These are phyloP conservation scores for Watsonalla binaria DNA, from an alignment of 2,888 invertebrate species.

Conservation along the genomic window DNA sequence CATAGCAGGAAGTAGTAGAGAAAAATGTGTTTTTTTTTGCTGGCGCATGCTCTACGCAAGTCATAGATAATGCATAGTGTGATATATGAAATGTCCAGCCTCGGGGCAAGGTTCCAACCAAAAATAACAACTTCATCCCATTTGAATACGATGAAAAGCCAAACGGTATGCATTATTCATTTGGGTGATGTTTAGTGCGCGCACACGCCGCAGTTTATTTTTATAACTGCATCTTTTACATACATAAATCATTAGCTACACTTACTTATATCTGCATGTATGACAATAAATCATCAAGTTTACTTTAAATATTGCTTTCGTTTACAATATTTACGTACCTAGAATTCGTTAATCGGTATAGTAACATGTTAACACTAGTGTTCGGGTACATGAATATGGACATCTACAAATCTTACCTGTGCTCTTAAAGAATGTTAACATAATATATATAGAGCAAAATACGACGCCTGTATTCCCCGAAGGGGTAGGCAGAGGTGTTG, in stretches of 20 bases:
- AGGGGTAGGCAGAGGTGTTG: too few relatives aligned
- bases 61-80: conserved; percentile 21
- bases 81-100: conserved; percentile 49
- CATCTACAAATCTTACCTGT: too few relatives aligned
- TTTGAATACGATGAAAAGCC: conserved; percentile 68
- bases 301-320: too few relatives aligned
- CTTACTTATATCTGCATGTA: not conserved
- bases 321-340: too few relatives aligned
- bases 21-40: not conserved
- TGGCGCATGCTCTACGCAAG: conserved; percentile 14
- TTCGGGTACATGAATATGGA: too few relatives aligned
- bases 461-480: too few relatives aligned
- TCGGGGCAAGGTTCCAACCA: conserved; percentile 60
- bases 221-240: conserved; percentile 25
- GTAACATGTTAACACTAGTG: too few relatives aligned
- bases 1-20: not conserved
- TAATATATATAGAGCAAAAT: too few relatives aligned
- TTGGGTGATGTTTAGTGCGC: conserved; percentile 31
- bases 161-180: conserved; percentile 65
- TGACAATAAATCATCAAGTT: not conserved
- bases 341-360: too few relatives aligned
- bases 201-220: conserved; percentile 42
- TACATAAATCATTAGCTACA: not conserved
- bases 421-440: too few relatives aligned
- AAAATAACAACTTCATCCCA: conserved; percentile 63